These are phyloP conservation scores for Anthophora plumipes DNA, from an alignment of 2,888 invertebrate genomes.

Conservation along the genomic window DNA sequence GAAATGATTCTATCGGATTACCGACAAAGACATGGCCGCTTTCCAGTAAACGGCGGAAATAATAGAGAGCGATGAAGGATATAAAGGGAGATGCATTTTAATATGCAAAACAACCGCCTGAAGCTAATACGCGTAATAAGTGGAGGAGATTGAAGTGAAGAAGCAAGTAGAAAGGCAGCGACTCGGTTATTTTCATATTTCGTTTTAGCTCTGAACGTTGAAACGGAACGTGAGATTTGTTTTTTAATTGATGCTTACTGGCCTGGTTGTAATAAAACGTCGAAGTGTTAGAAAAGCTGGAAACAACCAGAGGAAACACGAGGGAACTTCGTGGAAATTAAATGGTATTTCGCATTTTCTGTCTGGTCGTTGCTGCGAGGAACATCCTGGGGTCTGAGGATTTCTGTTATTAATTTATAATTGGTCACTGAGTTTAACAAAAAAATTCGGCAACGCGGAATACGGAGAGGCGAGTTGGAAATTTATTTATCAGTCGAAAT, in stretches of 20 bases:
- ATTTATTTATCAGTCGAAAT: neutral
- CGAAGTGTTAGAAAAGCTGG: neutral
- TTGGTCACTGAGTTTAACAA: too few relatives aligned
- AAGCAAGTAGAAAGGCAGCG: neutral
- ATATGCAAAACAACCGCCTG: neutral
- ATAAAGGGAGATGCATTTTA: neutral
- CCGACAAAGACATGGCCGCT: neutral
- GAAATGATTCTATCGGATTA: constrained; percentile 5
- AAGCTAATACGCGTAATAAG: constrained; percentile 11
- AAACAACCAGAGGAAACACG: neutral
- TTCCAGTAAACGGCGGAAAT: neutral
- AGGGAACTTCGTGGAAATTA: neutral
- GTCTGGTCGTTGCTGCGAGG: neutral
- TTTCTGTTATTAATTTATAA: too few relatives aligned
- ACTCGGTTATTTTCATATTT: neutral
- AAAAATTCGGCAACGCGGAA: too few relatives aligned
- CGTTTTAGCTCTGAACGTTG: neutral
- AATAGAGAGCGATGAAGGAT: neutral
- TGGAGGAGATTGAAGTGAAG: neutral
- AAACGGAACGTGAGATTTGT: neutral
- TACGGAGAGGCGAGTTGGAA: too few relatives aligned
- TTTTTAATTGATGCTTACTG: constrained; percentile 7
- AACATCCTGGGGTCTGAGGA: too few relatives aligned
- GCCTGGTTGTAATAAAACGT: neutral
- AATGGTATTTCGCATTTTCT: neutral